Conservation (phyloP, 2,888 invertebrate species). For the Pinctada fucata region DNA sequence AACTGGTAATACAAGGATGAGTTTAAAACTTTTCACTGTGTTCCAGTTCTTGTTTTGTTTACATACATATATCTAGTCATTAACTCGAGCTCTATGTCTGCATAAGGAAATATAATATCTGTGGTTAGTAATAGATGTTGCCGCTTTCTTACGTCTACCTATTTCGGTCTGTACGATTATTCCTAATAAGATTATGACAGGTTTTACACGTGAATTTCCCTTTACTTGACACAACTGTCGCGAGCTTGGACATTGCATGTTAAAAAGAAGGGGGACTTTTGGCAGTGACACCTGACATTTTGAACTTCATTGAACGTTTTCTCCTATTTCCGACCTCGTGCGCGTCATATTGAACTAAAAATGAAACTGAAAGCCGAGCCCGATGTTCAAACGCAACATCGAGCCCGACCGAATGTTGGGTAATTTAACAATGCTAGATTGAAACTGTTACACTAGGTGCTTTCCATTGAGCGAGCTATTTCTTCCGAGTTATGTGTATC, state of each 20-base stretch:
- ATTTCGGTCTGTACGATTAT: too few relatives aligned
- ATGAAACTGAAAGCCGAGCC: background rate
- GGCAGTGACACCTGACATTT: background rate
- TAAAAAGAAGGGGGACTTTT: background rate
- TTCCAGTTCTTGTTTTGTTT: too few relatives aligned
- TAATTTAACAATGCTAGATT: background rate
- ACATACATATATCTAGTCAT: too few relatives aligned
- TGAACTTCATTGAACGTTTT: background rate
- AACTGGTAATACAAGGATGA: too few relatives aligned
- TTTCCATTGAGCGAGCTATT: background rate
- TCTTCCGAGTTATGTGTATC: background rate
- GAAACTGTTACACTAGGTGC: background rate
- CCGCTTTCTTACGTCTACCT: too few relatives aligned
- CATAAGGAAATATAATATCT: too few relatives aligned
- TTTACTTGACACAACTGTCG: background rate
- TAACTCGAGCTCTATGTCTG: too few relatives aligned
- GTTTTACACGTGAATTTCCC: background rate
- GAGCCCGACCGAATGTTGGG: background rate
- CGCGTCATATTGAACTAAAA: background rate
- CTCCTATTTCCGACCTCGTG: background rate
- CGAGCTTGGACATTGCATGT: background rate
- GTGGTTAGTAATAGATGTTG: too few relatives aligned
- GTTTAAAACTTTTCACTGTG: too few relatives aligned
- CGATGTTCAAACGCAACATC: slow-evolving; percentile 4
- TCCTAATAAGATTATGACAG: too few relatives aligned